Evolutionary conservation across 2,113 vertebrate species (phyloP).

Genomic region (Psettodes erumei): DNA sequence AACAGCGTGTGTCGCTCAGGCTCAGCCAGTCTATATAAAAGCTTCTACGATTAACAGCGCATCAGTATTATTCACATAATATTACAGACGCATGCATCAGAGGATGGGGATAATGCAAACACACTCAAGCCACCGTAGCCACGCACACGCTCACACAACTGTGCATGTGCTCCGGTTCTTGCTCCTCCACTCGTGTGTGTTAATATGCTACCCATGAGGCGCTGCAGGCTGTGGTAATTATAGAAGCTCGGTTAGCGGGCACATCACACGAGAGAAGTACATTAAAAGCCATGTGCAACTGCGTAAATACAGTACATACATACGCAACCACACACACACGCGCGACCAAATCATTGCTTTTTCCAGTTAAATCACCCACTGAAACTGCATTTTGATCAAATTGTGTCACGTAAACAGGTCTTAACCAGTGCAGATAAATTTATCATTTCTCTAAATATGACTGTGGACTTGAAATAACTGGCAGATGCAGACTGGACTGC

Average conservation of each 20-base stretch:
- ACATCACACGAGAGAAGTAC: slow-evolving; percentile 64
- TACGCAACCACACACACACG: slow-evolving; percentile 5
- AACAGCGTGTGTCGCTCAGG: too few relatives aligned
- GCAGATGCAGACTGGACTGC: background rate
- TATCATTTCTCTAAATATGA: background rate
- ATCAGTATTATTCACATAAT: slow-evolving; percentile 11
- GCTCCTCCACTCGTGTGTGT: slow-evolving; percentile 81
- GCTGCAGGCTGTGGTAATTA: slow-evolving; percentile 82
- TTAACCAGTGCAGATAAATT: slow-evolving; percentile 5
- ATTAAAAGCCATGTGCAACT: slow-evolving; percentile 58
- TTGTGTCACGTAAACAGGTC: background rate
- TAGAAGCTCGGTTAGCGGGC: slow-evolving; percentile 73
- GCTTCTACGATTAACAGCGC: slow-evolving; percentile 15
- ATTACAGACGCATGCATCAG: slow-evolving; percentile 29
- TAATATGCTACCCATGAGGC: slow-evolving; percentile 81
- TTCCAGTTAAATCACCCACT: too few relatives aligned
- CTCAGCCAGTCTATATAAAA: background rate
- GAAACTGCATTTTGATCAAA: background rate
- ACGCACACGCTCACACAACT: slow-evolving; percentile 7
- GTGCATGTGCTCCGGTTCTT: slow-evolving; percentile 54
- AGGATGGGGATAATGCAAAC: slow-evolving; percentile 12
- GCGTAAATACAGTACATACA: slow-evolving; percentile 27
- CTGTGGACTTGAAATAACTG: background rate
- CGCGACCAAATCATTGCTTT: background rate
- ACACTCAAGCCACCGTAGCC: background rate